Conservation (phyloP, 1,140 invertebrate species). For the Apis dorsata region DNA sequence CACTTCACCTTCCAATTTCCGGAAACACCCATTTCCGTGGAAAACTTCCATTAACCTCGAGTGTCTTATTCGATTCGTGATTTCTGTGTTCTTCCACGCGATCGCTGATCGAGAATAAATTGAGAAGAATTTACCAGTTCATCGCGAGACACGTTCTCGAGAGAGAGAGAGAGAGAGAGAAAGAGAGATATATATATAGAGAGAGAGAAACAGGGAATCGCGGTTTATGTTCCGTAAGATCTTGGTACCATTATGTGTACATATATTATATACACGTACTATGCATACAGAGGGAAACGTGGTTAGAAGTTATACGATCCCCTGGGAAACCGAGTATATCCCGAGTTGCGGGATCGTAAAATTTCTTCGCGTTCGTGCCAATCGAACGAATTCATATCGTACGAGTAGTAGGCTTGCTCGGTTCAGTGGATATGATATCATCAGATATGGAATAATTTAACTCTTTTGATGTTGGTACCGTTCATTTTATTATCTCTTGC, state of each 20-base stretch:
- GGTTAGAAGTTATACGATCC: slow-evolving; percentile 34
- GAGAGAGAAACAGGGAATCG: slow-evolving; percentile 16
- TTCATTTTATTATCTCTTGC: neutral
- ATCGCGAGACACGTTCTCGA: neutral
- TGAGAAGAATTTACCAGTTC: neutral
- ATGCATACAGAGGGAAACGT: slow-evolving; percentile 56
- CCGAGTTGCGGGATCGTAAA: slow-evolving; percentile 27
- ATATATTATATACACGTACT: slow-evolving; percentile 55
- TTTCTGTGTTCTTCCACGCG: slow-evolving; percentile 10
- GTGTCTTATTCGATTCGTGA: neutral
- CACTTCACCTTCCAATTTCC: neutral
- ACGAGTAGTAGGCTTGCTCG: slow-evolving; percentile 77
- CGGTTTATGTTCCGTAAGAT: slow-evolving; percentile 44
- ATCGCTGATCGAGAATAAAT: neutral
- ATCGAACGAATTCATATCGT: slow-evolving; percentile 61
- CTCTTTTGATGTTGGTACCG: slow-evolving; percentile 22
- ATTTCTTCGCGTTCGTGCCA: neutral
- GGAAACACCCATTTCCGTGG: neutral
- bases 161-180: neutral
- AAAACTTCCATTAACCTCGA: slow-evolving; percentile 1
- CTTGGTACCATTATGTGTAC: slow-evolving; percentile 40
- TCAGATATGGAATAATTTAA: slow-evolving; percentile 37
- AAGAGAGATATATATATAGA: neutral
- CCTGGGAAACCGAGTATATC: neutral
- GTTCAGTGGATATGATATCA: slow-evolving; percentile 57